Base-by-base conservation (phyloP, 2,888 invertebrate genomes). In the Nipponacmea schrenckii region DNA sequence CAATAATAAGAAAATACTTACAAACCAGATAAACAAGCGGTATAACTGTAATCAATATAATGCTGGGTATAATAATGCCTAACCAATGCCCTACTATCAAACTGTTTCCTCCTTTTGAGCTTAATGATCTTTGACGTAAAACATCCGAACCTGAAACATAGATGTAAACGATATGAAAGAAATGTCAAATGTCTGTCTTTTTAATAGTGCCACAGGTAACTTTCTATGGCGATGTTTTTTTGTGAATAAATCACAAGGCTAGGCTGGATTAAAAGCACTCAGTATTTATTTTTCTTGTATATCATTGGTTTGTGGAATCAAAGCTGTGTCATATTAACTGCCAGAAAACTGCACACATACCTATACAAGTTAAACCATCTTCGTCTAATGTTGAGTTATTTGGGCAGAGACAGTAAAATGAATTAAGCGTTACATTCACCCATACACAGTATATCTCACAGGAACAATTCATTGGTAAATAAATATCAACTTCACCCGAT, bases 351-450 rank as follows among this genome's bases (percentile, higher is more conserved):
- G 5, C 31, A 31, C 0, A 24, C 56, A 56, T 56, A 56, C 56
- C 56, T 56, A 56, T 24, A 24, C 56, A 56, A 24, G 20, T 20
- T 24, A 56, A 24, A 14, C 56, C 56, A 56, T 56, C 56, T 24
- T 20, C 8, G 14, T 56, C 56, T 56, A 56, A 5, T 15, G 56
- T 56, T 56, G 56, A 24, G 24, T 56, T 56, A 14, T 24, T 56
- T 56, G 64, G 48, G 48, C 69, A 69, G 12, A 48, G 45, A 39
- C 70, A 70, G 4, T 31, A 46, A 26, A 44, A 70, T 27, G 27
- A n/a, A 45, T 56, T 56, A 17, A 50, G 26, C 2, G 31, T 20
- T 8, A 46, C 24, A 93, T 75, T 67, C 17, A 75, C 63, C 64
- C 71, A 73, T 26, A 77, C 74, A 68, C 82, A 82, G 68, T 77